Conservation (phyloP, 2,797 vertebrate species). For the Chromobotia macracanthus region DNA sequence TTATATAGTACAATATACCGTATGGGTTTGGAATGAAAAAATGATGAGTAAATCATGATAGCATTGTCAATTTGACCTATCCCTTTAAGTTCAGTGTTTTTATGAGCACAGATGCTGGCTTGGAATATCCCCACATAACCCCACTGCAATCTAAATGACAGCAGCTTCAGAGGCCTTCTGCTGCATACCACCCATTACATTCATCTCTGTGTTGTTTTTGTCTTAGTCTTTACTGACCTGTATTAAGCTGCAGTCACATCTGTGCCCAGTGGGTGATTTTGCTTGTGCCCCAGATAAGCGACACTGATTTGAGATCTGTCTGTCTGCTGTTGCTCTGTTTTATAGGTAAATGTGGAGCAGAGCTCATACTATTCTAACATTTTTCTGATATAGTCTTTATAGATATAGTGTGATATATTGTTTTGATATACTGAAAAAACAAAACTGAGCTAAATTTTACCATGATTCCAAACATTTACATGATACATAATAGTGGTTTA, state of each 20-base stretch:
- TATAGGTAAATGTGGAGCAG: too few species aligned
- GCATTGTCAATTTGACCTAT: not conserved
- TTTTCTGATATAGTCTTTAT: not conserved
- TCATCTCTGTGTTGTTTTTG: constrained; percentile 33
- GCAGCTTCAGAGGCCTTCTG: not conserved
- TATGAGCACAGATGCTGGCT: not conserved
- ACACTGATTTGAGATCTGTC: not conserved
- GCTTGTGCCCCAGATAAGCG: constrained; percentile 48
- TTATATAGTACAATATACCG: too few species aligned
- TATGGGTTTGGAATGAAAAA: too few species aligned
- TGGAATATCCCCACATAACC: constrained; percentile 5
- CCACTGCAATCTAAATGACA: constrained; percentile 2
- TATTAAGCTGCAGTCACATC: constrained; percentile 28
- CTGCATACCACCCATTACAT: constrained; percentile 11
- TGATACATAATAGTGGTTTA: not conserved
- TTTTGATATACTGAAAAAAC: not conserved
- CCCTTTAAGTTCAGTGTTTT: not conserved
- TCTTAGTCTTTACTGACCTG: constrained; percentile 27
- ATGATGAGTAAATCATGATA: not conserved
- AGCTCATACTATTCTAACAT: not conserved
- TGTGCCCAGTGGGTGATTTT: constrained; percentile 45
- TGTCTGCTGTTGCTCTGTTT: not conserved
- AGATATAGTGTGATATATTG: too few species aligned
- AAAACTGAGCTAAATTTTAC: not conserved
- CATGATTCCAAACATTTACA: not conserved